phyloP scores from a whole-genome alignment of 2,888 invertebrate species.

The Andricus quercusramuli region DNA sequence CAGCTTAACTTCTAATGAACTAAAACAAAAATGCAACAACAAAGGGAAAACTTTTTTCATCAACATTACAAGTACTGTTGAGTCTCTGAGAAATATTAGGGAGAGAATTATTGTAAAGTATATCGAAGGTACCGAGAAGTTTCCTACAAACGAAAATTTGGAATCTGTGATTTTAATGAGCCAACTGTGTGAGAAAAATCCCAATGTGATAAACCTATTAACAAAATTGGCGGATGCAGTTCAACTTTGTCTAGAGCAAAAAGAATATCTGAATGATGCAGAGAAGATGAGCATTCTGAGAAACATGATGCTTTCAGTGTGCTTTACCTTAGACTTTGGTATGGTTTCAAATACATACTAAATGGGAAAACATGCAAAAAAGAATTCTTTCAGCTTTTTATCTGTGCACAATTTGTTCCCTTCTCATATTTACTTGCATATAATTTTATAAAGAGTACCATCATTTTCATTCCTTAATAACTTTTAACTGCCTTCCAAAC shows the following conservation, averaged over 20 bases:
- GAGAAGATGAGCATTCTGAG: not conserved
- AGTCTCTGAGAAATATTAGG: not conserved
- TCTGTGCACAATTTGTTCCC: not conserved
- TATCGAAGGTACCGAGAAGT: not conserved
- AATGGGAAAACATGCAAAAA: not conserved
- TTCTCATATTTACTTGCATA: no score
- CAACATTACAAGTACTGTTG: not conserved
- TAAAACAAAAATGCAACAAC: not conserved
- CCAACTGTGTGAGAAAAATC: not conserved
- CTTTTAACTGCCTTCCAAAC: not conserved
- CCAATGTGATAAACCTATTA: not conserved
- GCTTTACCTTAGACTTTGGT: not conserved
- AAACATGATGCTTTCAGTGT: not conserved
- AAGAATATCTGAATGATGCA: not conserved
- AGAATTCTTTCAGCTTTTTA: not conserved
- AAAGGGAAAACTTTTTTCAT: not conserved
- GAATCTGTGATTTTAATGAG: not conserved
- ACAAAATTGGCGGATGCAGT: not conserved
- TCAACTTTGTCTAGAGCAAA: not conserved
- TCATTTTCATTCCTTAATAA: no score
- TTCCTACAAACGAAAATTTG: not conserved
- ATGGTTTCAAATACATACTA: not conserved
- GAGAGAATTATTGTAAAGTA: not conserved
- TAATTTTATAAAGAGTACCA: no score
- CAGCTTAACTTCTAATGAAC: not conserved